phyloP scores from a whole-genome alignment of 2,888 invertebrate species.

The Pocota personata region DNA sequence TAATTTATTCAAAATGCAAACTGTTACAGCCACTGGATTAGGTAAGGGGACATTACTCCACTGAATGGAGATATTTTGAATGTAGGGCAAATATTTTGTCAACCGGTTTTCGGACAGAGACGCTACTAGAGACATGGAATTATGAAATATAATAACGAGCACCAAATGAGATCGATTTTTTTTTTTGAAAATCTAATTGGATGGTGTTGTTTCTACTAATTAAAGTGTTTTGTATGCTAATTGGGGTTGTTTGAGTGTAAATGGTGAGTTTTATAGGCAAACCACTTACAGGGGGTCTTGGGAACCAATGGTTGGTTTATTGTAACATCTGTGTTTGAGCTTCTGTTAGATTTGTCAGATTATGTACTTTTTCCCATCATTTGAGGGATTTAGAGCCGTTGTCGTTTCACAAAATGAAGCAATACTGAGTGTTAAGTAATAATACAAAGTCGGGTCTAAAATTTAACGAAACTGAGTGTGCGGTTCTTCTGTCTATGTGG shows the following conservation, averaged over 20 bases:
- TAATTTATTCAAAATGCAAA: slow-evolving; percentile 58
- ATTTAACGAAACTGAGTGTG: no score
- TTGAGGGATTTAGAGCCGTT: not conserved
- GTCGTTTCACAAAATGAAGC: not conserved
- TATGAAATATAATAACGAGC: slow-evolving; percentile 50
- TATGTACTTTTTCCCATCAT: not conserved
- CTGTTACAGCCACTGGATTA: slow-evolving; percentile 49
- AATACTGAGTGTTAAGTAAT: no score
- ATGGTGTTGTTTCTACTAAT: slow-evolving; percentile 36
- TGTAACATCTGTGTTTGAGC: not conserved
- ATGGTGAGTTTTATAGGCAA: slow-evolving; percentile 10
- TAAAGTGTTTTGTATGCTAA: slow-evolving; percentile 46
- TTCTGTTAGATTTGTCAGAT: not conserved
- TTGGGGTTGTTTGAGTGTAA: slow-evolving; percentile 10
- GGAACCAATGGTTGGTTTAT: not conserved
- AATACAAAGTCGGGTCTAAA: no score
- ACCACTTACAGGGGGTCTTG: not conserved
- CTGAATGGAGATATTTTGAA: slow-evolving; percentile 21
- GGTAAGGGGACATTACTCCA: slow-evolving; percentile 50
- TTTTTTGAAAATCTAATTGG: not conserved
- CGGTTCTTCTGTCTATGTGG: no score
- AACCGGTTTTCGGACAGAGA: slow-evolving; percentile 17
- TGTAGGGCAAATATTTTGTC: slow-evolving; percentile 61
- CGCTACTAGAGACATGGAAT: slow-evolving; percentile 21
- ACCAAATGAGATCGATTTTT: slow-evolving; percentile 12